Evolutionary conservation across 2,888 invertebrate species (phyloP).

Genomic region (Hirtodrosophila cameraria): DNA sequence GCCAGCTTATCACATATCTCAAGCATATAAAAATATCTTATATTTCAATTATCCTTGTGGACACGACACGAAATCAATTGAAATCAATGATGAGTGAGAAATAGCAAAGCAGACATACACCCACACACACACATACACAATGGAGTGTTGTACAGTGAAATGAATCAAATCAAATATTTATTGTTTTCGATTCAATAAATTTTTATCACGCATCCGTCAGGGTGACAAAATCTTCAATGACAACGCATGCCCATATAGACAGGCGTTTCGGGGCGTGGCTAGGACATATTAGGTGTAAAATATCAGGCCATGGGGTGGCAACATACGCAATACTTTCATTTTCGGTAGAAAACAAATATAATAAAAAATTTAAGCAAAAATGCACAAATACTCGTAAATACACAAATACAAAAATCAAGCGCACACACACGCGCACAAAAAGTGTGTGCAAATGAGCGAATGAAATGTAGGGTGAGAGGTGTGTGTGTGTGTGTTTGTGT

Average conservation of each 20-base stretch:
- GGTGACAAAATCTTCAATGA: constrained; percentile 45
- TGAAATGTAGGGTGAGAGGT: constrained; percentile 11
- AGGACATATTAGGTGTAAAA: constrained; percentile 51
- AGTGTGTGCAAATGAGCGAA: constrained; percentile 21
- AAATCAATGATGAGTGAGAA: constrained; percentile 55
- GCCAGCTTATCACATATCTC: neutral
- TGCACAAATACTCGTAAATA: constrained; percentile 53
- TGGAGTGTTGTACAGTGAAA: constrained; percentile 47
- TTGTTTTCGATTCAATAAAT: constrained; percentile 78
- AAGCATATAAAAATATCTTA: constrained; percentile 30
- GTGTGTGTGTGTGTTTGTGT: constrained; percentile 5
- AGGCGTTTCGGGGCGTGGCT: constrained; percentile 5
- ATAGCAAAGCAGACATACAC: constrained; percentile 2
- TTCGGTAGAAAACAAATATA: constrained; percentile 12
- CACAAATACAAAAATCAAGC: constrained; percentile 20
- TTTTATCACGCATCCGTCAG: constrained; percentile 70
- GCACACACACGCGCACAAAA: neutral
- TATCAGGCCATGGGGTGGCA: constrained; percentile 6
- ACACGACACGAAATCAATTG: constrained; percentile 61
- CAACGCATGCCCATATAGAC: constrained; percentile 49
- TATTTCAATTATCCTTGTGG: constrained; percentile 67
- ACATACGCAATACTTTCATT: constrained; percentile 33
- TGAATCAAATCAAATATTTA: constrained; percentile 79
- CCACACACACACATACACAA: constrained; percentile 4
- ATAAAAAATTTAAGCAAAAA: constrained; percentile 49